Evolutionary conservation across 1,140 invertebrate species (phyloP), one percentile per base, ranked within the genome.

Genomic region (Drosophila tristis): DNA sequence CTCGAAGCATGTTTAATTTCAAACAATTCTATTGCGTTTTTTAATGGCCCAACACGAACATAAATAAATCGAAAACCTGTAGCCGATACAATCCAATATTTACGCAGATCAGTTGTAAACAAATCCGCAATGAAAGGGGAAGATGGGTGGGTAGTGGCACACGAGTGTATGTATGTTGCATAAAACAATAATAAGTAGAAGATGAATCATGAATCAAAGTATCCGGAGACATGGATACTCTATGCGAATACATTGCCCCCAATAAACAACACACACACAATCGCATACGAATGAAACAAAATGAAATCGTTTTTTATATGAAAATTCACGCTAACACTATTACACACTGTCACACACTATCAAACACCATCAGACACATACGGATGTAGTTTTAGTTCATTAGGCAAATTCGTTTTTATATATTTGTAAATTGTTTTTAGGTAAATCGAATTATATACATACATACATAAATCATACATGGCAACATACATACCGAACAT

Each of bases 341-440:
- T 20, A 84, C 65, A 56, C 39, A 61, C 68, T 68, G 2, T 25
- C 48, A 74, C 49, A 58, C 57, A 67, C 44, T n/a, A 35, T 15
- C 20, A 48, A 51, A 66, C 16, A 43, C 45, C 50, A 25, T 4
- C 47, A 51, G 39, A 48, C 56, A 71, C 43, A 71, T 45, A 72
- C 60, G 55, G 15, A 39, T 74, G 60, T 76, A 76, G 63, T 49
- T 76, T 68, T 76, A 76, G 63, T 91, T 84, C 74, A 91, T 75
- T 86, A 91, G 85, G 89, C 78, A 70, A 91, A 91, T 90, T 90
- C 78, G 79, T 86, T 89, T 87, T 89, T 89, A 89, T 89, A 87
- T 82, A 91, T 91, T 86, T 91, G 80, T 91, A 91, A 91, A 91
- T 86, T 89, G 84, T 89, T 89, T 89, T 80, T 91, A 91, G 89